Evolutionary conservation across 2,888 invertebrate genomes (phyloP), one percentile per base, ranked within the genome.

Genomic region (Gymnoscelis rufifasciata): DNA sequence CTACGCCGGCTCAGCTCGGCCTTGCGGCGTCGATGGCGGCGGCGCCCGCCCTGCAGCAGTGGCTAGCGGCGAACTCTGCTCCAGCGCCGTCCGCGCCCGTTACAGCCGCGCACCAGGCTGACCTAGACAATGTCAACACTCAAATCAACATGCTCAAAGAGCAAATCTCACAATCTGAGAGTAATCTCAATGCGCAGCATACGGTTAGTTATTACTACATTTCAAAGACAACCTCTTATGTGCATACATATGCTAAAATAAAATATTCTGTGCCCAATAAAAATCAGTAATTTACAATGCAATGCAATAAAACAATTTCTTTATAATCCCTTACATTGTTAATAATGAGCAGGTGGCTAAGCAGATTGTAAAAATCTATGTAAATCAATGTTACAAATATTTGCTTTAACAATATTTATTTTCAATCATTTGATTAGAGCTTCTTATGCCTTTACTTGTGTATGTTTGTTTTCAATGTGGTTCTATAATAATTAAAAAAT

Each of bases 131-230:
- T 68, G 75, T 94, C 68, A 89, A 91, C 67, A 90, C 92, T 58
- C 97, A 97, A 81, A 95, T 97, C 78, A 92, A 92, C 70, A 90
- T 92, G 57, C 88, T 97, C 56, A 93, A 95, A 73, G 97, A 97
- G 71, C 97, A 99, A 89, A 96, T 99, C 55, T 92, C 93, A 62
- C 97, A 98, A 79, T 98, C 98, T 68, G 99, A 99, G 80, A 94
- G 93, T 71, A 99, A 99, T 90, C 90, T 99, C 56, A 93, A 94
- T 64, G 98, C 98, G 43, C 99, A 99, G 75, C 97, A 98, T 79
- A 92, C 96, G 72, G 96, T 96, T 67, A 86, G 91, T 40, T n/a
- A 7, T 7, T 11, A 1, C 7, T 35, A 6, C 0, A 6, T 2
- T 30, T 14, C 6, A 2, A 6, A 11, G 19, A 19, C n/a, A n/a